Evolutionary conservation across 2,797 vertebrate genomes (phyloP).

Genomic region (Morelia viridis): DNA sequence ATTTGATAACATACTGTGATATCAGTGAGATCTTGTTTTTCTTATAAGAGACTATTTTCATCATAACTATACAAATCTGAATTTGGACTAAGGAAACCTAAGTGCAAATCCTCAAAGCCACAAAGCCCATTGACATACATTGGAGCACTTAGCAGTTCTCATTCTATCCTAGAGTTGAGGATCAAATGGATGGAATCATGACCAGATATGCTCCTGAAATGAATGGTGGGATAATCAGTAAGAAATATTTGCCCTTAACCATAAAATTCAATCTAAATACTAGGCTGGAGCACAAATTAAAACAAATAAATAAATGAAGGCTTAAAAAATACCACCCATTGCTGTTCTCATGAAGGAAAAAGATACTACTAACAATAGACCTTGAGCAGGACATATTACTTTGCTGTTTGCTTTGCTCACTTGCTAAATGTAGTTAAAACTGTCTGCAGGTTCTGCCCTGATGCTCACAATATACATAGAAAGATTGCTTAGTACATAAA

Average conservation of each 20-base stretch:
- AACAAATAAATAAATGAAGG: constrained; percentile 32
- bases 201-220: not conserved
- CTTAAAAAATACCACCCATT: constrained; percentile 45
- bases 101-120: not conserved
- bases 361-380: constrained; percentile 68
- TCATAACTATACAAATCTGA: not conserved
- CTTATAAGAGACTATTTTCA: not conserved
- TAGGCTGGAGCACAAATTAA: constrained; percentile 50
- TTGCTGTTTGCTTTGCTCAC: constrained; percentile 60
- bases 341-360: constrained; percentile 64
- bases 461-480: constrained; percentile 44
- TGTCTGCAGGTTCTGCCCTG: constrained; percentile 44
- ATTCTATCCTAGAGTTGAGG: not conserved
- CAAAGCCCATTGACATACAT: not conserved
- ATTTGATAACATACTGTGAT: constrained; percentile 65
- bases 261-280: constrained; percentile 39
- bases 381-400: constrained; percentile 54
- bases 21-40: constrained; percentile 67
- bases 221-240: not conserved
- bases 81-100: not conserved
- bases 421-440: constrained; percentile 65
- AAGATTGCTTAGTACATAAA: constrained; percentile 54
- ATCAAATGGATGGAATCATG: not conserved
- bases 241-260: not conserved
- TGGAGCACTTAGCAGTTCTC: not conserved